phyloP scores from a whole-genome alignment of 2,888 invertebrate genomes.

The Polydrusus cervinus region DNA sequence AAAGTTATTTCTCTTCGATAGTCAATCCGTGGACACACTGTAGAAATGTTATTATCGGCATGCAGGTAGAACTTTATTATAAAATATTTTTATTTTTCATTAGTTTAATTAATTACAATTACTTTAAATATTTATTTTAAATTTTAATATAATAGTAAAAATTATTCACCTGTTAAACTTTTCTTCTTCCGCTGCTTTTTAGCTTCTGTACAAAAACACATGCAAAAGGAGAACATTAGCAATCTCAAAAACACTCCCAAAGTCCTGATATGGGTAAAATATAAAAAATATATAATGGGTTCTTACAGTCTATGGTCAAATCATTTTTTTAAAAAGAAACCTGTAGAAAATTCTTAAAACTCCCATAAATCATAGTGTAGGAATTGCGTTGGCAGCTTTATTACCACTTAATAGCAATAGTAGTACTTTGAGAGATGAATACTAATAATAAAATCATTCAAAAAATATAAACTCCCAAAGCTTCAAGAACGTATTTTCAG shows the following conservation, averaged over 20 bases:
- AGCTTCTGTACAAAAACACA: conserved; percentile 84
- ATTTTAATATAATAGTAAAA: conserved; percentile 64
- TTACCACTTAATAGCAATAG: too few species aligned
- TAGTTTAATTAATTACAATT: conserved; percentile 56
- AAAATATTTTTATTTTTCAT: conserved; percentile 21
- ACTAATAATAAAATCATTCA: too few species aligned
- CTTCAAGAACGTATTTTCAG: too few species aligned
- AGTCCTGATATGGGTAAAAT: conserved; percentile 71
- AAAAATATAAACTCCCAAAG: too few species aligned
- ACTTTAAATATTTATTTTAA: conserved; percentile 56
- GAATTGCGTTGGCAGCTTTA: too few species aligned
- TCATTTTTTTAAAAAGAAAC: conserved; percentile 5
- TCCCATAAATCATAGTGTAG: too few species aligned
- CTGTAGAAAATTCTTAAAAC: neutral
- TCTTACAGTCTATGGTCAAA: conserved; percentile 58
- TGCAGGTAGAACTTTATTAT: conserved; percentile 42
- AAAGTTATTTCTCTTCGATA: too few species aligned
- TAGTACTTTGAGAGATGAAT: too few species aligned
- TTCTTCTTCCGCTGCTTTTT: conserved; percentile 97
- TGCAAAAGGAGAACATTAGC: conserved; percentile 74
- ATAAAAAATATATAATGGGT: conserved; percentile 55
- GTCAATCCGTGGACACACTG: too few species aligned
- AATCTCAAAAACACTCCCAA: conserved; percentile 72
- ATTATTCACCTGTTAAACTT: conserved; percentile 89
- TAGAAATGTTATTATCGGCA: conserved; percentile 23